These are phyloP conservation scores for Stenotaenia linearis DNA, from an alignment of 2,888 invertebrate genomes.

Conservation along the genomic window DNA sequence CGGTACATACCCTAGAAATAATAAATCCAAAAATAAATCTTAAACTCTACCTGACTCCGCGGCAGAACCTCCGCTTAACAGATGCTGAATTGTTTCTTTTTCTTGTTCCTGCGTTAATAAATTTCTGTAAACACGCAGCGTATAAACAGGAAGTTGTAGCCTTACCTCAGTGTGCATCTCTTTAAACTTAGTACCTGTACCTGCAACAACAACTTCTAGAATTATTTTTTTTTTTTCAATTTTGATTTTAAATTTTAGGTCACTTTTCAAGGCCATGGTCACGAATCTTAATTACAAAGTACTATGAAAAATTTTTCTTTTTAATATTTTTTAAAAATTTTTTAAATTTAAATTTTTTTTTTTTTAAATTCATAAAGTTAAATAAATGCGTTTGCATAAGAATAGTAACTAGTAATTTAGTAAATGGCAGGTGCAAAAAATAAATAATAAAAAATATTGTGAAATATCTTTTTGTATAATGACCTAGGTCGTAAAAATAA, in stretches of 20 bases:
- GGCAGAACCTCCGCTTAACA: neutral
- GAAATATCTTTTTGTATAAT: neutral
- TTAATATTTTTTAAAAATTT: neutral
- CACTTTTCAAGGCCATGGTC: conserved; percentile 9
- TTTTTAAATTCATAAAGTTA: neutral
- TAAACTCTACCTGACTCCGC: neutral
- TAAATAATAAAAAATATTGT: neutral
- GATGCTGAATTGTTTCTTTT: neutral
- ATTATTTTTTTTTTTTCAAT: neutral
- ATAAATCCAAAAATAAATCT: neutral
- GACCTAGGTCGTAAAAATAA: conserved; percentile 2
- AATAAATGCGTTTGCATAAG: neutral
- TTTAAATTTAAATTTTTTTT: neutral
- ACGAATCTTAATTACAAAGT: neutral
- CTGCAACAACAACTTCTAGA: neutral
- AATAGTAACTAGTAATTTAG: neutral
- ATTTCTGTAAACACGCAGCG: neutral
- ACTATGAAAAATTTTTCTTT: neutral
- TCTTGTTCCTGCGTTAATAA: neutral
- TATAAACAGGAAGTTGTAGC: neutral
- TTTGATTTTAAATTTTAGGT: neutral
- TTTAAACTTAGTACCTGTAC: neutral
- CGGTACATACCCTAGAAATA: too few species aligned
- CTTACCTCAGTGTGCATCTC: neutral
- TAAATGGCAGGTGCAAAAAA: neutral